Base-by-base conservation (phyloP, 2,113 vertebrate species). In the Myxocyprinus asiaticus region DNA sequence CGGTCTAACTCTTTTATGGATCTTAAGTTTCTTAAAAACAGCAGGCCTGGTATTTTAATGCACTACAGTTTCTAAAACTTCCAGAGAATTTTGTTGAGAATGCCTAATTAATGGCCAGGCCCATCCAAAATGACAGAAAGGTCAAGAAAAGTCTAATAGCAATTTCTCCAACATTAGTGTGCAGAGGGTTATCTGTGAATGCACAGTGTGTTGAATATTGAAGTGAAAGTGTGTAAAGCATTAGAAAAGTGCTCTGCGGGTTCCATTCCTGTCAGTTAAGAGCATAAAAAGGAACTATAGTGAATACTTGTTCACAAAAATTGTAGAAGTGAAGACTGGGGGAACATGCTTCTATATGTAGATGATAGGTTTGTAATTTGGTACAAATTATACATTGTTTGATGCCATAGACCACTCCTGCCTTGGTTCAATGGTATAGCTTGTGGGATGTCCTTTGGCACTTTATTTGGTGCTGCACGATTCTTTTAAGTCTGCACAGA, bases 51-150 rank as follows among this genome's bases (percentile, higher is more conserved):
- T 5, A 9, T 14, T 11, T 55, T 14, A 10, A 58, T 58, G 14
- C 5, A 58, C 14, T 14, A n/a, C 14, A 58, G 2, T 15, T n/a
- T 58, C 14, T 7, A 58, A 58, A 58, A 7, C 7, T 1, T 1
- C 22, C 22, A 33, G 22, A n/a, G 33, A 56, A 56, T 42, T 12
- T 56, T 56, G 14, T 70, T 51, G n/a, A 71, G 42, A 45, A 44
- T 0, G 69, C 22, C 67, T 69, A 12, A 33, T 44, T 58, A 71
- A 58, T 45, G 42, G 9, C 33, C 44, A 7, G 42, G 45, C 53
- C 8, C n/a, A 71, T 58, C 33, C 7, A 56, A 70, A 12, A 11
- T 56, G 51, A 56, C 22, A 70, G n/a, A 71, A 58, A 17, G 69
- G 69, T 58, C 14, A 1, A 12, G 9, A 11, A 58, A 58, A 58